Conservation (phyloP, 2,113 vertebrate species). For the Cavia aperea region DNA sequence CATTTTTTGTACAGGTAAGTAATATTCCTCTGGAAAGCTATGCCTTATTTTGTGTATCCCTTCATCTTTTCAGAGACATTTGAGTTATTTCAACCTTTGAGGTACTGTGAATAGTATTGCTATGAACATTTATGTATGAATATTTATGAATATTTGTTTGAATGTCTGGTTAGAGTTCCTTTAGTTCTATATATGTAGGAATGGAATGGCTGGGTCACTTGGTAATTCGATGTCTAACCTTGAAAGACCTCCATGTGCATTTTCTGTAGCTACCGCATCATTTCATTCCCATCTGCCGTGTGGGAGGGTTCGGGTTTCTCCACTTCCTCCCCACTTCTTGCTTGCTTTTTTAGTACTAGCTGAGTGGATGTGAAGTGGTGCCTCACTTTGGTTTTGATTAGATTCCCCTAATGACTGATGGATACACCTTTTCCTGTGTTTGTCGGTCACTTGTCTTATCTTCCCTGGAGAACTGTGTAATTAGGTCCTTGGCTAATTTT, state of each 20-base stretch:
- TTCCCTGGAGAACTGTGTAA: neutral
- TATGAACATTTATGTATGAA: neutral
- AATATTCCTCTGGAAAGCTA: neutral
- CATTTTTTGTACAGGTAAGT: neutral
- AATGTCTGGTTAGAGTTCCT: neutral
- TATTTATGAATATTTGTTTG: neutral
- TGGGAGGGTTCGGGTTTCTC: neutral
- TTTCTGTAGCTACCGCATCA: neutral
- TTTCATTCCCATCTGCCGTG: neutral
- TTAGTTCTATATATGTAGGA: neutral
- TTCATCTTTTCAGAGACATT: neutral
- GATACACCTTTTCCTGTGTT: neutral
- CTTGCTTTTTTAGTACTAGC: neutral
- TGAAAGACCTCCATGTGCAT: neutral
- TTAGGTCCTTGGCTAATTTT: neutral
- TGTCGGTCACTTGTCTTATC: neutral
- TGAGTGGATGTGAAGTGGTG: neutral
- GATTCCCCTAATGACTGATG: neutral
- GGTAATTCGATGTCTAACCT: neutral
- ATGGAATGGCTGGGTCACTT: neutral
- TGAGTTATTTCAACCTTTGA: neutral
- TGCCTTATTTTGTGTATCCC: neutral
- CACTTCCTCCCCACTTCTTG: neutral
- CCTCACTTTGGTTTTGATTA: constrained; percentile 23
- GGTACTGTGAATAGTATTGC: neutral